These are phyloP conservation scores for Cerceris ruficornis DNA, from an alignment of 2,888 invertebrate genomes.

Conservation along the genomic window DNA sequence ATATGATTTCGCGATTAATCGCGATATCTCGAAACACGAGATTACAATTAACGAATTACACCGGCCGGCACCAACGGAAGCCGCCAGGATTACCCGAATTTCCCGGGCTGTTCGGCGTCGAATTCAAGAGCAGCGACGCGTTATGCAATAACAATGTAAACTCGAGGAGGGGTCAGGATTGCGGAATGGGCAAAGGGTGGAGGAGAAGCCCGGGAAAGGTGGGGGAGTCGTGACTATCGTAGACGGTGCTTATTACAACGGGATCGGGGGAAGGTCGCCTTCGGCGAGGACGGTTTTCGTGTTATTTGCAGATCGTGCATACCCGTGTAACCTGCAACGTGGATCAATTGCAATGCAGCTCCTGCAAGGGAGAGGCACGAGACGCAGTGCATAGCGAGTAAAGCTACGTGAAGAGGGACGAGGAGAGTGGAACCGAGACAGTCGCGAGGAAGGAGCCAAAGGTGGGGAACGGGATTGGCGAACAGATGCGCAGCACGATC, in stretches of 20 bases:
- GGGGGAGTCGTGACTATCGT: conserved; percentile 36
- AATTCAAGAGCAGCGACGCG: conserved; percentile 17
- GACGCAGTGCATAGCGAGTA: conserved; percentile 46
- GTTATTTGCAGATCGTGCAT: conserved; percentile 76
- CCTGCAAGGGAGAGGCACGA: conserved; percentile 56
- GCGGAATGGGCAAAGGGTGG: too few species aligned
- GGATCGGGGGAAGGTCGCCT: conserved; percentile 45
- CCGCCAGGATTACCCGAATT: not conserved
- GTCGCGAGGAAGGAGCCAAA: conserved; percentile 15
- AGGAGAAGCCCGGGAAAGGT: too few species aligned
- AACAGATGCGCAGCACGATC: conserved; percentile 80
- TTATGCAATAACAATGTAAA: conserved; percentile 37
- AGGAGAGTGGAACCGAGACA: conserved; percentile 5
- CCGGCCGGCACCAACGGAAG: not conserved
- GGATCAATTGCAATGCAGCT: conserved; percentile 75
- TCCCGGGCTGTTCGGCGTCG: not conserved
- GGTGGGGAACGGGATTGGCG: conserved; percentile 68
- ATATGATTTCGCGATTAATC: too few species aligned
- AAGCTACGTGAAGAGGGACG: conserved; percentile 26
- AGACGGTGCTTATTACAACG: conserved; percentile 50
- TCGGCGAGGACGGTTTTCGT: conserved; percentile 64
- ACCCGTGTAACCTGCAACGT: conserved; percentile 56
- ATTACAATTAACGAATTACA: not conserved
- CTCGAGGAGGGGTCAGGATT: not conserved
- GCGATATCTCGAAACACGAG: too few species aligned